Base-by-base conservation (phyloP, 2,113 vertebrate species). In the Rutilus rutilus region DNA sequence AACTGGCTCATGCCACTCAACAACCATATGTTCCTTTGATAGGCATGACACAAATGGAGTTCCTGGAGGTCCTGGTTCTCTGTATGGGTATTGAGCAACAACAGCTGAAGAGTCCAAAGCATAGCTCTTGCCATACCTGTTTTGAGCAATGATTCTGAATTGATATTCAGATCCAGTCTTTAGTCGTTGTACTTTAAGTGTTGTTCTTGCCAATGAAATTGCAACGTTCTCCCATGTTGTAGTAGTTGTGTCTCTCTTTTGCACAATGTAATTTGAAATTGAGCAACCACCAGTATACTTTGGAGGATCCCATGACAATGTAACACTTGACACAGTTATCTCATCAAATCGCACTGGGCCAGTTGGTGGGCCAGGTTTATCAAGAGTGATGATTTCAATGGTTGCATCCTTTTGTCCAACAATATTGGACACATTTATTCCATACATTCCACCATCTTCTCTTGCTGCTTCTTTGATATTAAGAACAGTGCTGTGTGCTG, bases 111-210 rank as follows among this genome's bases (percentile, higher is more conserved):
- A 99, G 39, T 99, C 98, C 86, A 99, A 88, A 50, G 94, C 98
- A 92, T 98, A 97, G 91, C 98, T 99, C 92, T 97, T 97, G 67
- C 98, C 98, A 84, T 98, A 97, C 67, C 97, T 96, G 82, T 99
- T 99, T 93, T 99, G 97, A 90, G 98, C 98, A 93, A 98, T 98
- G 91, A 99, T 97, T 93, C 96, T 97, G 92, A 99, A 99, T 83
- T 99, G 98, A 91, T 99, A 99, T 91, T 99, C 98, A 21, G 96
- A 93, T 86, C 98, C 98, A 85, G 97, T 98, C 93, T 98, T 99
- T 69, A 99, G 94, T 92, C 96, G 96, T 39, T 91, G 91, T 42
- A 98, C 96, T 91, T 99, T 99, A 64, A 99, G 92, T 4, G 94
- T 96, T 60, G 97, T 98, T 95, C 98, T 97, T 88, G 96, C 96